Percentiles rank a stretch among this genome's conserved stretches.
phyloP scores from a whole-genome alignment of 2,113 vertebrate genomes.

The Misgurnus mizolepis region DNA sequence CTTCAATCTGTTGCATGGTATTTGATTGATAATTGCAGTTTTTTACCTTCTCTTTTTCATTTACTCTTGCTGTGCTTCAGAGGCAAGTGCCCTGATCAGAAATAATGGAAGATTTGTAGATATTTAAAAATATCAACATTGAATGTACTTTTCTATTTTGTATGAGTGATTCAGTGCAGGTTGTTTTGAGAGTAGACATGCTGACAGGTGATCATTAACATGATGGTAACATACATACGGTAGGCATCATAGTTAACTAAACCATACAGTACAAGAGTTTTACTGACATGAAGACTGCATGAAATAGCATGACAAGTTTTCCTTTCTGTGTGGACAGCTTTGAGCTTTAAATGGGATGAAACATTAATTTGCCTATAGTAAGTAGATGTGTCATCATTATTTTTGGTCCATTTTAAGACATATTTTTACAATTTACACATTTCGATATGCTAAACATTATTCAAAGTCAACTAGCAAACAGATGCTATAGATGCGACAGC shows the following conservation, averaged over 20 bases:
- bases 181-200: slow-evolving; percentile 3
- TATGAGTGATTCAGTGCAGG: slow-evolving; percentile 11
- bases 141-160: slow-evolving; percentile 22
- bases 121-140: slow-evolving; percentile 72
- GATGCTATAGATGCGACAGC: too few species aligned
- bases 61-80: slow-evolving; percentile 71
- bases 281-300: background rate
- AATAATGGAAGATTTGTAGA: slow-evolving; percentile 74
- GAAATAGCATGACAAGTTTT: background rate
- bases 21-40: slow-evolving; percentile 94
- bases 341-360: too few species aligned
- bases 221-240: background rate
- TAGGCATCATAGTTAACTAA: background rate
- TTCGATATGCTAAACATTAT: too few species aligned
- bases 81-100: slow-evolving; percentile 78
- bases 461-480: too few species aligned
- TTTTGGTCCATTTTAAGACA: too few species aligned
- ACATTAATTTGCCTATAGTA: too few species aligned
- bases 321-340: background rate
- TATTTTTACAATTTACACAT: too few species aligned
- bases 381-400: too few species aligned
- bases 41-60: slow-evolving; percentile 19
- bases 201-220: slow-evolving; percentile 50
- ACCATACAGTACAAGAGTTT: background rate
- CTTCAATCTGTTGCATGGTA: slow-evolving; percentile 94